Conservation (phyloP, 2,797 vertebrate genomes). For the Telmatherina bonti region DNA sequence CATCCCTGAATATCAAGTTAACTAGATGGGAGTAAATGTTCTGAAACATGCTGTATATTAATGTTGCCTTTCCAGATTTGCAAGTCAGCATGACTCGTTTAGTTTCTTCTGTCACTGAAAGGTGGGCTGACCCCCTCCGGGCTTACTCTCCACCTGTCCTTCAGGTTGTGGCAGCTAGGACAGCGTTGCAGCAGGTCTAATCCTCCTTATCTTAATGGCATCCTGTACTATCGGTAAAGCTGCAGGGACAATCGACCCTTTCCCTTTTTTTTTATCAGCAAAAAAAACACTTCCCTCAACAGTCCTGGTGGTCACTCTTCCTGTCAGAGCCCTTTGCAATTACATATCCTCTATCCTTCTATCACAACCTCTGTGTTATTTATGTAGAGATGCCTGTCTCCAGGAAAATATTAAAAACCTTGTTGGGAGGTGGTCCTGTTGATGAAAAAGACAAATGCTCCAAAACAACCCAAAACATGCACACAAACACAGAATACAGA, state of each 20-base stretch:
- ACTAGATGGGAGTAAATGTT: not conserved
- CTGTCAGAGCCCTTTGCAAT: conserved; percentile 45
- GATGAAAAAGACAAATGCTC: conserved; percentile 39
- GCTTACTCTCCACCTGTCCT: conserved; percentile 52
- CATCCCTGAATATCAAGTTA: not conserved
- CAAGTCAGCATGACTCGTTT: conserved; percentile 3
- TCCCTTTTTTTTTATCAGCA: conserved; percentile 73
- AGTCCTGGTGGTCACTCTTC: conserved; percentile 45
- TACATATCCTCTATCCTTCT: conserved; percentile 26
- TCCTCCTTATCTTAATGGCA: conserved; percentile 86
- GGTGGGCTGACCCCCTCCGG: conserved; percentile 16
- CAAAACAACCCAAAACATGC: conserved; percentile 6
- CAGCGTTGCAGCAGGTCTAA: conserved; percentile 66
- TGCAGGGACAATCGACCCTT: conserved; percentile 76
- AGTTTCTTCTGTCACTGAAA: conserved; percentile 24
- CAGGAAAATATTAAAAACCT: conserved; percentile 39
- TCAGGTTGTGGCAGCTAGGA: conserved; percentile 48
- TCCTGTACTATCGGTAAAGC: conserved; percentile 70
- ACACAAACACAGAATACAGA: conserved; percentile 6
- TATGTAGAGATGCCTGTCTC: conserved; percentile 35
- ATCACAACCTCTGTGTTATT: conserved; percentile 30
- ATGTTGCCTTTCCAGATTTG: not conserved
- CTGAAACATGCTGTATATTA: not conserved
- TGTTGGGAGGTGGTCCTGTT: conserved; percentile 9
- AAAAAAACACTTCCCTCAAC: conserved; percentile 58